Percentiles rank a stretch among this genome's conserved stretches.
Conservation (phyloP, 2,113 vertebrate genomes). For the Malurus elegans region DNA sequence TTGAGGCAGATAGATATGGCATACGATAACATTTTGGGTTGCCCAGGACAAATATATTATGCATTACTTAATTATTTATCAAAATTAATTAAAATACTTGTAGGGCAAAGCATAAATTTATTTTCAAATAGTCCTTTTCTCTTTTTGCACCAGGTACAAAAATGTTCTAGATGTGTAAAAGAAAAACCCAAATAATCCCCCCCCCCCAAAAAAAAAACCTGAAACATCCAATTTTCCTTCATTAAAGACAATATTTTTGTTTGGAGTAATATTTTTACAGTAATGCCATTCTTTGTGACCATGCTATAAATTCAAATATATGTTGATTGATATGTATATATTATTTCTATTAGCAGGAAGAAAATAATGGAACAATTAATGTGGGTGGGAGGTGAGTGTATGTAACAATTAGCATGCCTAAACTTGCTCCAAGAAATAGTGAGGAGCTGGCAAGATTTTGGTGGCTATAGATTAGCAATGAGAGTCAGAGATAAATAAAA, state of each 20-base stretch:
- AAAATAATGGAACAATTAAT: background rate
- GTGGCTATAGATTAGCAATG: background rate
- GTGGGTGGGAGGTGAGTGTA: background rate
- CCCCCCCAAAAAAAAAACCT: too few species aligned
- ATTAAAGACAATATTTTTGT: constrained; percentile 1
- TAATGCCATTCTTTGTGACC: background rate
- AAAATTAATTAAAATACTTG: constrained; percentile 86
- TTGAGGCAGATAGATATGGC: background rate
- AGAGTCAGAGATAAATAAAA: background rate
- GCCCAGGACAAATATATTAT: constrained; percentile 73
- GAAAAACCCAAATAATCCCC: background rate
- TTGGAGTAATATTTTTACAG: background rate
- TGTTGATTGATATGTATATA: background rate
- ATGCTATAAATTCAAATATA: background rate
- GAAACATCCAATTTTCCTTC: background rate
- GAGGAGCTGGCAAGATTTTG: background rate
- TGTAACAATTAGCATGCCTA: background rate
- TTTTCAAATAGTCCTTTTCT: constrained; percentile 62
- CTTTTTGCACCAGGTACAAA: constrained; percentile 27
- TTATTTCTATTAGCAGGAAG: background rate
- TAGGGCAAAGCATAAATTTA: constrained; percentile 72
- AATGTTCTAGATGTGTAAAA: constrained; percentile 22
- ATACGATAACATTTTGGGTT: too few species aligned
- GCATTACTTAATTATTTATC: constrained; percentile 88
- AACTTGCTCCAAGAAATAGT: background rate